These are phyloP conservation scores for Philopedon plagiatum DNA, from an alignment of 2,888 invertebrate species.

Conservation along the genomic window DNA sequence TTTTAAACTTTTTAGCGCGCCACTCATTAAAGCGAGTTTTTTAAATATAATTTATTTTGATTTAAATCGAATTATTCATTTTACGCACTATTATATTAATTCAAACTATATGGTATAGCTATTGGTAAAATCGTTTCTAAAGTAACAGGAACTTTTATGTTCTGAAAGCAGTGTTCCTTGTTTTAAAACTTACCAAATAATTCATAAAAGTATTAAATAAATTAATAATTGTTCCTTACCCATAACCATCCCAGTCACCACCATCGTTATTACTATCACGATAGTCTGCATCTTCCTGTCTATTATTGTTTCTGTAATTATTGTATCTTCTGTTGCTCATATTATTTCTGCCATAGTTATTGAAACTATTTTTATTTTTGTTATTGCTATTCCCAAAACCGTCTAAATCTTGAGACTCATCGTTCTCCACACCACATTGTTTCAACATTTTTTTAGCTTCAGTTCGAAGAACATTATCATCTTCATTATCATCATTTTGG, in stretches of 20 bases:
- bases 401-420: conserved; percentile 8
- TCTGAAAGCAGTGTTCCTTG: too few relatives aligned
- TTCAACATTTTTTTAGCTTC: conserved; percentile 59
- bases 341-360: not conserved
- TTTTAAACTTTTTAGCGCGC: too few relatives aligned
- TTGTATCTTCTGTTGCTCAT: not conserved
- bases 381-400: conserved; percentile 1
- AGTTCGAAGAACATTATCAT: conserved; percentile 54
- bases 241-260: not conserved
- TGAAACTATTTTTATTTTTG: not conserved
- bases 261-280: not conserved
- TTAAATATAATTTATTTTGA: too few relatives aligned
- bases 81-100: too few relatives aligned
- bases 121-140: too few relatives aligned
- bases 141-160: too few relatives aligned
- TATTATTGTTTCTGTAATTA: not conserved
- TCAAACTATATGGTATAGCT: too few relatives aligned
- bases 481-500: conserved; percentile 40
- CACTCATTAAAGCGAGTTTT: too few relatives aligned
- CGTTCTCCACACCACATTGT: conserved; percentile 59
- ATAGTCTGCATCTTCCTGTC: not conserved
- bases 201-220: too few relatives aligned
- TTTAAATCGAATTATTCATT: too few relatives aligned
- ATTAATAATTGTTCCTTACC: not conserved
- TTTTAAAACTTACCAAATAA: too few relatives aligned